A percentile compares a stretch with the other conserved stretches of the same genome.
These are phyloP conservation scores for Phataginus tetradactyla DNA, from an alignment of 2,797 vertebrate species.

Conservation along the genomic window DNA sequence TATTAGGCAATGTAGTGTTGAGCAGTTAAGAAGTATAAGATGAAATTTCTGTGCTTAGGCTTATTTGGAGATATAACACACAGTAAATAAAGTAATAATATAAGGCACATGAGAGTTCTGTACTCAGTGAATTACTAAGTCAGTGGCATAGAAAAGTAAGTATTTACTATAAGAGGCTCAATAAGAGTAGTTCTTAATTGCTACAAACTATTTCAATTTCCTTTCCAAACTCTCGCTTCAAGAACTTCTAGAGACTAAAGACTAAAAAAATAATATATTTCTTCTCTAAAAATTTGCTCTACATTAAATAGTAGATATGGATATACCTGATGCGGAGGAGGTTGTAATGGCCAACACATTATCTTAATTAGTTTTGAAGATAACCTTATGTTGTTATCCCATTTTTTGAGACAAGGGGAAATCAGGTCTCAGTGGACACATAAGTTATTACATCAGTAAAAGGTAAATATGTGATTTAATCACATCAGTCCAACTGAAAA, in stretches of 20 bases:
- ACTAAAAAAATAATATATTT: neutral
- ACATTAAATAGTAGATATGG: neutral
- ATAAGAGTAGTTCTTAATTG: neutral
- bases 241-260: neutral
- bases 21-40: neutral
- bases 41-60: neutral
- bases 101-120: neutral
- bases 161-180: neutral
- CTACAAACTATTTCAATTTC: neutral
- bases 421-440: neutral
- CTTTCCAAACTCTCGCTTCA: neutral
- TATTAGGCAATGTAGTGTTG: neutral
- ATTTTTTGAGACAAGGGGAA: neutral
- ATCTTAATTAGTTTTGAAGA: neutral
- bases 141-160: neutral
- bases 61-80: neutral
- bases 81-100: neutral
- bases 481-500: neutral
- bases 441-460: neutral
- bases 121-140: neutral
- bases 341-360: neutral
- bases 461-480: neutral
- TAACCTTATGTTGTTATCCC: neutral
- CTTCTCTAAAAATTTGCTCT: conserved; percentile 12
- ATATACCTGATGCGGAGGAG: neutral